phyloP scores from a whole-genome alignment of 35 echinoderm and acorn worm species.

The Nesometra sesokonis region DNA sequence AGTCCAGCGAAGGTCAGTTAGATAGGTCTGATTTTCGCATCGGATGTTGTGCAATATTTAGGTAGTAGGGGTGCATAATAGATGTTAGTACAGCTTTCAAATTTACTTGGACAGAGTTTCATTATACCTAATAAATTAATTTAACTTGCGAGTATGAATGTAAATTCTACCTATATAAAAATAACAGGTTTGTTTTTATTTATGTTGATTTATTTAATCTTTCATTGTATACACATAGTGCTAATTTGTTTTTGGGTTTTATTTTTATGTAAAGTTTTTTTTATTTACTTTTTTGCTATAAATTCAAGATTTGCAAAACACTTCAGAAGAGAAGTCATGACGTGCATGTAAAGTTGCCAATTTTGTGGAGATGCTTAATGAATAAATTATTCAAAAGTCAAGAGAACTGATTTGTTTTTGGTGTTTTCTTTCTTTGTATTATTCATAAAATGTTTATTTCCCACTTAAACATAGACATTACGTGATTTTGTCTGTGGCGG shows the following conservation, averaged over 20 bases:
- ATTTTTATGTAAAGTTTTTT: not conserved
- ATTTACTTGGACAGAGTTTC: not conserved
- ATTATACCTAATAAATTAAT: not conserved
- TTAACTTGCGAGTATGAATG: not conserved
- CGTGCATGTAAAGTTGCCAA: not conserved
- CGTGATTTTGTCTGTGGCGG: too few species aligned
- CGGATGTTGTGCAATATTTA: not conserved
- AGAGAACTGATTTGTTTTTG: too few species aligned
- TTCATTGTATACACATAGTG: too few species aligned
- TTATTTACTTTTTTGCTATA: not conserved
- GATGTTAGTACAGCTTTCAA: not conserved
- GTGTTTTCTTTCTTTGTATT: too few species aligned
- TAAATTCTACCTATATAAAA: not conserved
- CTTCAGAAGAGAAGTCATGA: not conserved
- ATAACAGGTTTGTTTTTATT: too few species aligned
- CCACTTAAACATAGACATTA: too few species aligned
- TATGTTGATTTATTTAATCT: too few species aligned
- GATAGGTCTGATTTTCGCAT: not conserved
- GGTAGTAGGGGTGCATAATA: not conserved
- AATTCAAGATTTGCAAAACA: not conserved
- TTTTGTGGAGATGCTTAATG: not conserved
- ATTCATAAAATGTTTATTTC: too few species aligned
- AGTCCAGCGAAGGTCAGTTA: not conserved
- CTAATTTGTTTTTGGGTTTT: not conserved
- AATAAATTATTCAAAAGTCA: not conserved